A percentile compares a stretch with the other conserved stretches of the same genome.
Evolutionary conservation across 2,888 invertebrate species (phyloP).

Genomic region (Busseola fusca): DNA sequence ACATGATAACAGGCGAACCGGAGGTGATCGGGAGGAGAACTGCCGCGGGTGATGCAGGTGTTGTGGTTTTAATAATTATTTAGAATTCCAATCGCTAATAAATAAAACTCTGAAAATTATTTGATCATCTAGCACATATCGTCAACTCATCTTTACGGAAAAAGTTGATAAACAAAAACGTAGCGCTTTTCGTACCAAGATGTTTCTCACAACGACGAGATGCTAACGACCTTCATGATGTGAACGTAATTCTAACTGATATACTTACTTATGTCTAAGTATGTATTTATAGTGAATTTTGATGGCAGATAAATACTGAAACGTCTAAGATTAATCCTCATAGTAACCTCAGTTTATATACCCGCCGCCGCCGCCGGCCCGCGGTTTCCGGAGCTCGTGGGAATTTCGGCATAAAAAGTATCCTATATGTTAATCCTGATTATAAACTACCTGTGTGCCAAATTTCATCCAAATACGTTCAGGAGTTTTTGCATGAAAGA

Average conservation of each 20-base stretch:
- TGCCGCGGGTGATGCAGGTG: conserved; percentile 30
- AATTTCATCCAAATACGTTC: too few species aligned
- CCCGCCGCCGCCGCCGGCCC: too few species aligned
- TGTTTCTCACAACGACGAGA: conserved; percentile 10
- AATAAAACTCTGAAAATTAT: conserved; percentile 15
- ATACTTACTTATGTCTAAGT: conserved; percentile 24
- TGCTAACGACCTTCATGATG: conserved; percentile 24
- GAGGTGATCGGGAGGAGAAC: conserved; percentile 3
- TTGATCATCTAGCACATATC: neutral
- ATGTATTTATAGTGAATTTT: conserved; percentile 22
- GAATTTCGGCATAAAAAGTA: too few species aligned
- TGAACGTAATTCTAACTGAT: conserved; percentile 29
- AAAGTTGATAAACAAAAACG: neutral
- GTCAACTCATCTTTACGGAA: neutral
- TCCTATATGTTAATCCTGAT: too few species aligned
- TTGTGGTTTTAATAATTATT: conserved; percentile 7
- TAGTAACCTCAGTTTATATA: conserved; percentile 12
- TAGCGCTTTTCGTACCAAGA: neutral
- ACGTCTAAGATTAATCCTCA: conserved; percentile 36
- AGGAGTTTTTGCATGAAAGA: too few species aligned
- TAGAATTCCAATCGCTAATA: conserved; percentile 4
- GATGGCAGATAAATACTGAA: conserved; percentile 38
- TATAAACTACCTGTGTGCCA: too few species aligned
- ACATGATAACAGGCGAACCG: neutral
- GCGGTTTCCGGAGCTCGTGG: too few species aligned